A percentile compares a stretch with the other conserved stretches of the same genome.
Evolutionary conservation across 1,140 invertebrate species (phyloP).

Genomic region (Drosophila watanabei): DNA sequence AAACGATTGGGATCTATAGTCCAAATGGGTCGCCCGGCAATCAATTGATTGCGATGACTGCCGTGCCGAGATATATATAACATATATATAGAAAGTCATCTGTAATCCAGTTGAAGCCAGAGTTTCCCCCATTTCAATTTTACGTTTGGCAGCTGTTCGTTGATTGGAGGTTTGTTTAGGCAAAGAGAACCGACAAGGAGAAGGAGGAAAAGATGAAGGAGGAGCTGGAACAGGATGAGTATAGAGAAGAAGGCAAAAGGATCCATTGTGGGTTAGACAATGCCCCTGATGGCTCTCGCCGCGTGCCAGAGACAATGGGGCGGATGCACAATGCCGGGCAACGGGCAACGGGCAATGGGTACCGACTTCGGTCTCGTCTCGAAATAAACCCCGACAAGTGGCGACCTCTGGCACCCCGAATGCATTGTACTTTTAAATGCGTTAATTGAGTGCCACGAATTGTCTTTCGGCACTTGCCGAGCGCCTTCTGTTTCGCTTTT

Average conservation of each 20-base stretch:
- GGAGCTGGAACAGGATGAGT: not conserved
- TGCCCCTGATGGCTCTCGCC: conserved; percentile 46
- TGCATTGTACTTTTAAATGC: conserved; percentile 74
- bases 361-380: conserved; percentile 47
- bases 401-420: conserved; percentile 11
- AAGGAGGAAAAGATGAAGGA: not conserved
- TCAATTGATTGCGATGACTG: conserved; percentile 28
- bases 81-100: conserved; percentile 14
- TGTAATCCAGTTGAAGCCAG: conserved; percentile 18
- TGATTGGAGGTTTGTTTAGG: conserved; percentile 28
- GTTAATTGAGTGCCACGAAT: conserved; percentile 79
- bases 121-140: conserved; percentile 32
- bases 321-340: conserved; percentile 58
- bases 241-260: not conserved
- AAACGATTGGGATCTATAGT: not conserved
- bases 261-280: conserved; percentile 69
- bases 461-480: conserved; percentile 48
- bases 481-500: conserved; percentile 30
- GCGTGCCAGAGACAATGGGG: conserved; percentile 77
- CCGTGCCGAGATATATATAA: not conserved
- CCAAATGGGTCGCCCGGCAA: conserved; percentile 15
- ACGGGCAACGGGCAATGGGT: conserved; percentile 17
- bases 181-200: too few species aligned
- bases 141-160: conserved; percentile 18
- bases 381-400: conserved; percentile 73